Evolutionary conservation across 2,113 vertebrate species (phyloP).

Genomic region (Rhagologus leucostigma): DNA sequence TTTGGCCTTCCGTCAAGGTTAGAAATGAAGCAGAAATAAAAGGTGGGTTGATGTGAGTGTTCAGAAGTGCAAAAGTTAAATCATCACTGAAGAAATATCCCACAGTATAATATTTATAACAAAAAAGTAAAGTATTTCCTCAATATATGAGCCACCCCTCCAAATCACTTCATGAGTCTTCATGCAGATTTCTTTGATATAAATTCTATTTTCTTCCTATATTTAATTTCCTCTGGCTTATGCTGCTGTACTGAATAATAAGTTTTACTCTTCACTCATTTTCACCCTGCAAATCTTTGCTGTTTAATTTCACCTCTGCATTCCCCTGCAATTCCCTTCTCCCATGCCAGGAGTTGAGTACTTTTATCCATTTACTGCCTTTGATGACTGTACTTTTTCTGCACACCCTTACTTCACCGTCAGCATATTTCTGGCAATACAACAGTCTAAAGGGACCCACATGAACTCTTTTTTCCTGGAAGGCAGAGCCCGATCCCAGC

Average conservation of each 20-base stretch:
- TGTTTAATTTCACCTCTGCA: background rate
- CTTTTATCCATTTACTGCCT: background rate
- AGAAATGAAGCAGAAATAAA: background rate
- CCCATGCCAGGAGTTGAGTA: background rate
- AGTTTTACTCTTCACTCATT: background rate
- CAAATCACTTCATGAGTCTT: background rate
- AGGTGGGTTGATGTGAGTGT: background rate
- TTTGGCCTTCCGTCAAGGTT: no score
- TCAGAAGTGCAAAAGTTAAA: background rate
- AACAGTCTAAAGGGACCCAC: background rate
- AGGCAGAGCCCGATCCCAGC: background rate
- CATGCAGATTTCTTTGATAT: background rate
- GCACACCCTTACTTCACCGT: background rate
- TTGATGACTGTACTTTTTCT: background rate
- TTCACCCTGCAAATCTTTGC: background rate
- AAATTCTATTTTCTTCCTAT: background rate
- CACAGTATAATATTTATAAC: background rate
- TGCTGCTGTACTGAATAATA: background rate
- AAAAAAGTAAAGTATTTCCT: background rate
- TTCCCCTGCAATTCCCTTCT: background rate
- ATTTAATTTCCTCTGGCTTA: background rate
- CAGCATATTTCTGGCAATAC: background rate
- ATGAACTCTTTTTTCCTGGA: background rate
- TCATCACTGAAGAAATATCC: background rate
- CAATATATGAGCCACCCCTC: background rate